A percentile compares a stretch with the other conserved stretches of the same genome.
These are phyloP conservation scores for Rhinogobius similis DNA, from an alignment of 2,113 vertebrate genomes.

Conservation along the genomic window DNA sequence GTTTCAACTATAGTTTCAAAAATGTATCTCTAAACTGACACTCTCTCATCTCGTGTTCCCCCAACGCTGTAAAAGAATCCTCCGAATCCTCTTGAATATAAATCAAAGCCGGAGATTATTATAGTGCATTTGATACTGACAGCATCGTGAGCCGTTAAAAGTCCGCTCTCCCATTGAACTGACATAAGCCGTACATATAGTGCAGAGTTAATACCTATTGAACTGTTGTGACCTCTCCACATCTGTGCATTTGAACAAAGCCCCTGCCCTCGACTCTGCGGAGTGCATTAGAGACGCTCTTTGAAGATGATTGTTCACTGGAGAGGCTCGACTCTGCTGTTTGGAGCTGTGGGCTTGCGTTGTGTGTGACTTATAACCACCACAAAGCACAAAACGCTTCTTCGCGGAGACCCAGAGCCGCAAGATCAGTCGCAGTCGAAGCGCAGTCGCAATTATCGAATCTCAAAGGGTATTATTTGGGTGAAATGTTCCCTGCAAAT, in stretches of 20 bases:
- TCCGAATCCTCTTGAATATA: neutral
- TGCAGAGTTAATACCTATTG: neutral
- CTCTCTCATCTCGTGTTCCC: neutral
- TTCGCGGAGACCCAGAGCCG: no score
- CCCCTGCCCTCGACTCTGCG: neutral
- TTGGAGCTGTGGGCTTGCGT: constrained; percentile 11
- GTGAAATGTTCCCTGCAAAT: no score
- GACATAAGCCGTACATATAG: constrained; percentile 4
- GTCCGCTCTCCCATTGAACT: neutral
- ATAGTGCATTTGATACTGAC: neutral
- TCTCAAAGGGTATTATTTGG: no score
- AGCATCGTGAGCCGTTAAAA: neutral
- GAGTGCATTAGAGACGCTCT: constrained; percentile 4
- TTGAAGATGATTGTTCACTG: constrained; percentile 47
- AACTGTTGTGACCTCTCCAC: constrained; percentile 15
- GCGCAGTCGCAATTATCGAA: no score
- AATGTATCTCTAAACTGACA: no score
- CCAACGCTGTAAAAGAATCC: neutral
- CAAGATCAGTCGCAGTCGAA: no score
- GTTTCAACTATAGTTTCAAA: no score
- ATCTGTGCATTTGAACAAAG: constrained; percentile 21
- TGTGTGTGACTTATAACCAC: constrained; percentile 29
- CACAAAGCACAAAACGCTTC: constrained; percentile 23
- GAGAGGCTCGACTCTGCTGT: constrained; percentile 24
- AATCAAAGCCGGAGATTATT: neutral